phyloP scores from a whole-genome alignment of 2,888 invertebrate genomes.

The Hirtodrosophila cameraria region DNA sequence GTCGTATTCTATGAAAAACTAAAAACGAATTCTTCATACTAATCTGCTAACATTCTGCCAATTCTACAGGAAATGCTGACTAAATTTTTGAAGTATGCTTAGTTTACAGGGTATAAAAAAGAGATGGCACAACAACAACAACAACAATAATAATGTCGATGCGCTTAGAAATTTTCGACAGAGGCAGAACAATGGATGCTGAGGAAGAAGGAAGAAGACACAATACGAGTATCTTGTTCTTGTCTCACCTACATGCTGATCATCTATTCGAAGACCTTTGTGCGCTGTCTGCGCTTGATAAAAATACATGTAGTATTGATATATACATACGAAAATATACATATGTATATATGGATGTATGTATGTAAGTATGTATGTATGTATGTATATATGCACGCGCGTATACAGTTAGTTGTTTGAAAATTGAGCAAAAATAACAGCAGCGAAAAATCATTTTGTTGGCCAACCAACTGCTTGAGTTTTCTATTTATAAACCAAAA shows the following conservation, averaged over 20 bases:
- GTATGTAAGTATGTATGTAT: slow-evolving; percentile 6
- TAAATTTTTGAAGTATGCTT: too few species aligned
- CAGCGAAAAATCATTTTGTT: slow-evolving; percentile 64
- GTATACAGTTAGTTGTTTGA: slow-evolving; percentile 78
- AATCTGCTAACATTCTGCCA: too few species aligned
- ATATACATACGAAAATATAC: slow-evolving; percentile 26
- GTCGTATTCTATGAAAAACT: too few species aligned
- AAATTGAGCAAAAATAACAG: slow-evolving; percentile 72
- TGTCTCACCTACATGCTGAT: slow-evolving; percentile 77
- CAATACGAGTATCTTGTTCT: slow-evolving; percentile 54
- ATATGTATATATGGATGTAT: slow-evolving; percentile 5
- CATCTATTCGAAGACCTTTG: slow-evolving; percentile 66
- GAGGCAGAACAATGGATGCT: slow-evolving; percentile 52
- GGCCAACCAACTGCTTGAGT: slow-evolving; percentile 75
- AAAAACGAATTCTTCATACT: too few species aligned
- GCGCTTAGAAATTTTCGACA: slow-evolving; percentile 29
- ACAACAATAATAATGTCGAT: slow-evolving; percentile 27
- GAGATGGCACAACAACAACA: neutral
- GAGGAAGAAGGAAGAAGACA: slow-evolving; percentile 25
- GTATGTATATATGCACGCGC: slow-evolving; percentile 37
- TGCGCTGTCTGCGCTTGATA: slow-evolving; percentile 74
- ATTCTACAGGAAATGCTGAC: neutral
- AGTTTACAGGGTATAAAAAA: slow-evolving; percentile 25
- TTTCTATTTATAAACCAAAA: slow-evolving; percentile 83
- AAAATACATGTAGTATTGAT: slow-evolving; percentile 63